These are phyloP conservation scores for Desmophyllum pertusum DNA, from an alignment of 92 coral and sea anemone species.

Conservation along the genomic window DNA sequence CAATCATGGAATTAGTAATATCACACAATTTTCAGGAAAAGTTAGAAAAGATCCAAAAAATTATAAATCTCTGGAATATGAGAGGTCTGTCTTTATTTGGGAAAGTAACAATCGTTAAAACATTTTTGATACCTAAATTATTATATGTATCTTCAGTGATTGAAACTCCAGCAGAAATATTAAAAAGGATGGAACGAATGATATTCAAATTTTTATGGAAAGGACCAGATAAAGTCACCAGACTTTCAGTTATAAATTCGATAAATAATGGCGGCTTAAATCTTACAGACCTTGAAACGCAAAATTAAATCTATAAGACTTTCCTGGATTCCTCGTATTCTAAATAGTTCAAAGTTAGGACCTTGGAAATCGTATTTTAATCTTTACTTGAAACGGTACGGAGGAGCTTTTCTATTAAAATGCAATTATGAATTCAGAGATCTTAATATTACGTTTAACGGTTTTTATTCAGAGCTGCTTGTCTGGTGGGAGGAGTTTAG, in stretches of 20 bases:
- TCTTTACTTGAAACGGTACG: not conserved
- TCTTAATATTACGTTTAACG: not conserved
- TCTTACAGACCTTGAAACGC: too few species aligned
- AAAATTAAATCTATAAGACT: too few species aligned
- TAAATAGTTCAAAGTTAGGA: not conserved
- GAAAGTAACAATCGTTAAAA: too few species aligned
- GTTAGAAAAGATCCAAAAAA: not conserved
- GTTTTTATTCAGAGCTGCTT: slow-evolving; percentile 4
- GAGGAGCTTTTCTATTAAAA: slow-evolving; percentile 11
- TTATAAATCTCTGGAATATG: too few species aligned
- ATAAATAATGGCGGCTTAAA: too few species aligned
- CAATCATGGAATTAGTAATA: not conserved
- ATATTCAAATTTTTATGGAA: not conserved
- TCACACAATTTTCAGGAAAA: not conserved
- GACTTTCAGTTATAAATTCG: too few species aligned
- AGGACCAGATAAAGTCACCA: too few species aligned
- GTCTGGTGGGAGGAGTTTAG: slow-evolving; percentile 7
- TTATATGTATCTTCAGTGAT: too few species aligned
- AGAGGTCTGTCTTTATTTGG: too few species aligned
- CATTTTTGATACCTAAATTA: too few species aligned
- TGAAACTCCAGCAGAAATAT: too few species aligned
- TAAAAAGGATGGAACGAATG: too few species aligned
- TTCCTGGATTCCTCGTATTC: not conserved
- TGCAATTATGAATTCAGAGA: slow-evolving; percentile 5
- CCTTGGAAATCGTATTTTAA: slow-evolving; percentile 8